Conservation (phyloP, 2,888 invertebrate species). For the Hypsopygia costalis region DNA sequence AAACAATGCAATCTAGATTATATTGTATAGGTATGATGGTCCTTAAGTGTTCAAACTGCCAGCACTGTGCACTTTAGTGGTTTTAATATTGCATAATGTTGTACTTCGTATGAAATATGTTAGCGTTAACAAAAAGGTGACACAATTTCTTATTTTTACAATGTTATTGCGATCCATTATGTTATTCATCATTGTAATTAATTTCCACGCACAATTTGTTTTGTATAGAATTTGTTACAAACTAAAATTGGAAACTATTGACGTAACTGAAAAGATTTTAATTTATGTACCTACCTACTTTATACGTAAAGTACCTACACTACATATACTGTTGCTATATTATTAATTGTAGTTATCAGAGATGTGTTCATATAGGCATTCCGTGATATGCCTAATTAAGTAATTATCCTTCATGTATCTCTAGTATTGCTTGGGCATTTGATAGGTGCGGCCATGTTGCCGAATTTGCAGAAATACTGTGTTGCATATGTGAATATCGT, state of each 20-base stretch:
- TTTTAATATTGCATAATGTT: slow-evolving; percentile 3
- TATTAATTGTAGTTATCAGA: slow-evolving; percentile 37
- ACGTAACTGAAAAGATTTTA: background rate
- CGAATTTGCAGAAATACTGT: slow-evolving; percentile 35
- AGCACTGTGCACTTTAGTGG: slow-evolving; percentile 1
- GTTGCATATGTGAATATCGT: slow-evolving; percentile 32
- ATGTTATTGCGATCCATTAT: background rate
- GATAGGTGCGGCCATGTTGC: slow-evolving; percentile 39
- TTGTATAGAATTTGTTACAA: slow-evolving; percentile 26
- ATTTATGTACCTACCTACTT: slow-evolving; percentile 6
- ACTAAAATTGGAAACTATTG: slow-evolving; percentile 21
- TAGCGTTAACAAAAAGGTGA: background rate
- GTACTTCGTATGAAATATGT: background rate
- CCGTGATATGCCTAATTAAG: slow-evolving; percentile 43
- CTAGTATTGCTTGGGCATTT: slow-evolving; percentile 34
- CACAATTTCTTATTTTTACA: background rate
- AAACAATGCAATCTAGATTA: slow-evolving; percentile 14
- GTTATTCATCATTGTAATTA: background rate
- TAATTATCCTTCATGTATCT: slow-evolving; percentile 12
- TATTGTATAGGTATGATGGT: slow-evolving; percentile 7
- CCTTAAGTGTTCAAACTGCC: slow-evolving; percentile 10
- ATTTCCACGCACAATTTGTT: slow-evolving; percentile 25
- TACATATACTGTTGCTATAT: slow-evolving; percentile 19
- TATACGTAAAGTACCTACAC: slow-evolving; percentile 18
- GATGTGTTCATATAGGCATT: slow-evolving; percentile 54